A percentile compares a stretch with the other conserved stretches of the same genome.
Evolutionary conservation across 2,113 vertebrate genomes (phyloP).

Genomic region (Cyrtonyx montezumae): DNA sequence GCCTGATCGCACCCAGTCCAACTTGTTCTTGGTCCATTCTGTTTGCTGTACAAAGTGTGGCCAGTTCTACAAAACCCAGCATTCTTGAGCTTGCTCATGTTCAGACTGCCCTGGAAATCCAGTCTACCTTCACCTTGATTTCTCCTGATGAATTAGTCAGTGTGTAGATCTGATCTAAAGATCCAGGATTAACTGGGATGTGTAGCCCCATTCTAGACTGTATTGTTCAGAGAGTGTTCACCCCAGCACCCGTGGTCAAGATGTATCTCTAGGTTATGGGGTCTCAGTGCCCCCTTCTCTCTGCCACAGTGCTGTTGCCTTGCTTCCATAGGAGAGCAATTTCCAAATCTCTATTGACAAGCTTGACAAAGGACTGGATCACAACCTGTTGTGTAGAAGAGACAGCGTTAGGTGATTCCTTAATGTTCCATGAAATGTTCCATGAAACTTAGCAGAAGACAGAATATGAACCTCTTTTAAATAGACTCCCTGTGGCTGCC

Average conservation of each 20-base stretch:
- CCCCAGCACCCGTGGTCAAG: neutral
- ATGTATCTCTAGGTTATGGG: neutral
- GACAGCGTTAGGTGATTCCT: constrained; percentile 46
- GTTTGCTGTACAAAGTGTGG: neutral
- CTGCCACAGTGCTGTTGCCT: fast-evolving
- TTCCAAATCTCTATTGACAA: neutral
- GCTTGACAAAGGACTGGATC: neutral
- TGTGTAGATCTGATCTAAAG: neutral
- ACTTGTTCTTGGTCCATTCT: neutral
- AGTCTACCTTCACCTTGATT: neutral
- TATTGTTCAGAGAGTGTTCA: neutral
- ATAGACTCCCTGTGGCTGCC: neutral
- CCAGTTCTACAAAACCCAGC: fast-evolving
- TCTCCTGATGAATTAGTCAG: neutral
- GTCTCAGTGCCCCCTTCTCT: neutral
- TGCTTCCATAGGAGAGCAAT: neutral
- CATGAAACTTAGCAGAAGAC: constrained; percentile 36
- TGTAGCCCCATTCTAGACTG: neutral
- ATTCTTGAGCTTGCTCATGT: neutral
- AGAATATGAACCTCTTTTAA: constrained; percentile 14
- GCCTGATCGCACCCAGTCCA: neutral
- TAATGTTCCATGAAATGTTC: neutral
- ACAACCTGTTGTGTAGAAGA: neutral
- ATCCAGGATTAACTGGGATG: neutral
- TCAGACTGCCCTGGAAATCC: neutral